Evolutionary conservation across 2,113 vertebrate species (phyloP).

Genomic region (Epinephelus lanceolatus): DNA sequence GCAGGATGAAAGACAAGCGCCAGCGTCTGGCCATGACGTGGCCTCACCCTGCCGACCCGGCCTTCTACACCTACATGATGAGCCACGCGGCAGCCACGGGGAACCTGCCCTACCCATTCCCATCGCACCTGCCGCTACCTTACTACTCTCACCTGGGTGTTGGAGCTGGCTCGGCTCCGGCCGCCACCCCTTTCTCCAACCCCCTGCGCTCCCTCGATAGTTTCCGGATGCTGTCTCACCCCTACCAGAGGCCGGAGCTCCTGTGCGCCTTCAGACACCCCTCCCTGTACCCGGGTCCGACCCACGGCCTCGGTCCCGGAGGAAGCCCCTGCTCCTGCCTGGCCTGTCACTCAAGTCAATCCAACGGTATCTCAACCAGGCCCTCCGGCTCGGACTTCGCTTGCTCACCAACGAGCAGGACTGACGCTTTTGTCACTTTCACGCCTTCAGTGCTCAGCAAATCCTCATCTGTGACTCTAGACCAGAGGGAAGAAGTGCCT

Average conservation of each 20-base stretch:
- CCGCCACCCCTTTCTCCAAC: slow-evolving; percentile 88
- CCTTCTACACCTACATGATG: slow-evolving; percentile 99
- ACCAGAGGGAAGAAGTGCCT: slow-evolving; percentile 98
- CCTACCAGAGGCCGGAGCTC: slow-evolving; percentile 96
- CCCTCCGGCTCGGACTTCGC: slow-evolving; percentile 92
- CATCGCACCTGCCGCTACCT: slow-evolving; percentile 95
- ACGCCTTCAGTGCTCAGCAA: slow-evolving; percentile 97
- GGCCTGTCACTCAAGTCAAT: slow-evolving; percentile 91
- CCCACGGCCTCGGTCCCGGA: slow-evolving; percentile 92
- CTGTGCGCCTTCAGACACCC: slow-evolving; percentile 98
- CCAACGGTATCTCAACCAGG: slow-evolving; percentile 88
- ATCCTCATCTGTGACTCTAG: slow-evolving; percentile 91
- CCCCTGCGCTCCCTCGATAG: slow-evolving; percentile 95
- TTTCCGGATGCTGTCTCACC: slow-evolving; percentile 95
- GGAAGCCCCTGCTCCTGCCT: slow-evolving; percentile 94
- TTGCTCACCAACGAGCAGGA: slow-evolving; percentile 93
- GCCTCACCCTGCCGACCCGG: slow-evolving; percentile 97
- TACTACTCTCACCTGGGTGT: slow-evolving; percentile 96
- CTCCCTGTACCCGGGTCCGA: slow-evolving; percentile 90
- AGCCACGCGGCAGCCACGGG: slow-evolving; percentile 97
- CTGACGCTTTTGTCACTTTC: slow-evolving; percentile 97
- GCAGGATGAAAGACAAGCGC: slow-evolving; percentile 98
- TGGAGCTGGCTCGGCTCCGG: slow-evolving; percentile 87
- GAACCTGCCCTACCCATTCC: slow-evolving; percentile 95
- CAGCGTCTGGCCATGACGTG: slow-evolving; percentile 98